Base-by-base conservation (phyloP, 2,113 vertebrate species). In the Mionectes macconnelli region DNA sequence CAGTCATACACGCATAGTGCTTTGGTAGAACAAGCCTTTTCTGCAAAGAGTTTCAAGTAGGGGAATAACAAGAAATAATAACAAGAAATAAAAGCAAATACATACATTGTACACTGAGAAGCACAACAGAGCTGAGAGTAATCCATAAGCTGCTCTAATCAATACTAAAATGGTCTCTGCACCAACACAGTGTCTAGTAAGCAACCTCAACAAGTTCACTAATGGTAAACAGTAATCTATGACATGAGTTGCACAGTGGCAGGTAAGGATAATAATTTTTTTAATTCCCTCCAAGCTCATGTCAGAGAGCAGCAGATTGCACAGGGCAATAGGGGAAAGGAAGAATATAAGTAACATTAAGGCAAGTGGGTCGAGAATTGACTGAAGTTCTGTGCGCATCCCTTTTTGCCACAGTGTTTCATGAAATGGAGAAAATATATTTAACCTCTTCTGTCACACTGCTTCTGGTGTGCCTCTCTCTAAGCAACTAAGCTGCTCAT, bases 1-100 rank as follows among this genome's bases (percentile, higher is more conserved):
- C 53, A 57, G 47, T 55, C 15, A 53, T 55, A 69, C 0, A 0
- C 8, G 12, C 24, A 18, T 0, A 79, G 44, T 8, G 9, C 44
- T 82, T 33, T 47, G 49, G 37, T 10, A 83, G 33, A 89, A 83
- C 49, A 69, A 73, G 37, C 14, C 5, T 57, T 37, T 56, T 40
- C 67, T 73, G 53, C 44, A 76, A 49, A 23, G 12, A 85, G n/a
- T 50, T 88, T 73, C 86, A 79, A 79, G n/a, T 24, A 42, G 6
- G 7, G 4, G 55, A 44, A 77, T n/a, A 62, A 72, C n/a, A n/a
- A n/a, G n/a, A n/a, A n/a, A n/a, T n/a, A n/a, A n/a, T n/a, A n/a
- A n/a, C n/a, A n/a, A 67, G 19, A 76, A 84, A 55, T 60, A 62
- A 77, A 74, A 74, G 24, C 53, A 85, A 50, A 68, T 74, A 45